Conservation (phyloP, 2,113 vertebrate genomes). For the Callopanchax toddi region DNA sequence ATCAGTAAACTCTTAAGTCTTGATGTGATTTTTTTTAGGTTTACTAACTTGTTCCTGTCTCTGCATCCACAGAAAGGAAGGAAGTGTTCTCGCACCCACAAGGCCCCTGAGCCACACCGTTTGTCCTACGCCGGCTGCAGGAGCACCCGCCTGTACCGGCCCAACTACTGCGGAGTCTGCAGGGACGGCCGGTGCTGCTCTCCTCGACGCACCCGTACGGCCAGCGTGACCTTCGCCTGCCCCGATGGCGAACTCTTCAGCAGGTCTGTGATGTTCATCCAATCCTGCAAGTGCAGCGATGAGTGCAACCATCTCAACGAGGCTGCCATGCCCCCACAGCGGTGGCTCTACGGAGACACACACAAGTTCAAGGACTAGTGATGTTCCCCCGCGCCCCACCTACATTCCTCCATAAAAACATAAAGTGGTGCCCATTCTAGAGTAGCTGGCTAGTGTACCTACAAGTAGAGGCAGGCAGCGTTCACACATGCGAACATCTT, state of each 20-base stretch:
- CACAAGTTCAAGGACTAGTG: slow-evolving; percentile 84
- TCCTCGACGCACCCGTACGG: slow-evolving; percentile 80
- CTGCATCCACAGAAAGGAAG: slow-evolving; percentile 78
- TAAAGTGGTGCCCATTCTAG: slow-evolving; percentile 56
- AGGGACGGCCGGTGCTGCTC: slow-evolving; percentile 84
- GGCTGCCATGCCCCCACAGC: slow-evolving; percentile 75
- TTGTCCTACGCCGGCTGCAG: slow-evolving; percentile 82
- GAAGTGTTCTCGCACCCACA: slow-evolving; percentile 84
- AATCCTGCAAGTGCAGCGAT: slow-evolving; percentile 84
- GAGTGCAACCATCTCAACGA: slow-evolving; percentile 82
- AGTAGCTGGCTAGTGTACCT: slow-evolving; percentile 69
- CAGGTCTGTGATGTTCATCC: slow-evolving; percentile 82
- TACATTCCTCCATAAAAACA: slow-evolving; percentile 49
- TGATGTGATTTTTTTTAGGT: background rate
- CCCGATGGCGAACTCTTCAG: slow-evolving; percentile 77
- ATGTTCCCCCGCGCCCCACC: background rate
- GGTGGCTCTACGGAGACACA: slow-evolving; percentile 81
- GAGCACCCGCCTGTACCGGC: slow-evolving; percentile 80
- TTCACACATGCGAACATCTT: slow-evolving; percentile 33
- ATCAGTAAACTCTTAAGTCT: too few species aligned
- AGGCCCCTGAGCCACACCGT: slow-evolving; percentile 80
- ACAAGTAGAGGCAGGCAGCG: slow-evolving; percentile 51
- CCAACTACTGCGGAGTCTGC: slow-evolving; percentile 84
- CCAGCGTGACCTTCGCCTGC: slow-evolving; percentile 79
- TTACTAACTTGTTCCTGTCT: background rate